phyloP scores from a whole-genome alignment of 2,113 vertebrate species.

The Nymphicus hollandicus region DNA sequence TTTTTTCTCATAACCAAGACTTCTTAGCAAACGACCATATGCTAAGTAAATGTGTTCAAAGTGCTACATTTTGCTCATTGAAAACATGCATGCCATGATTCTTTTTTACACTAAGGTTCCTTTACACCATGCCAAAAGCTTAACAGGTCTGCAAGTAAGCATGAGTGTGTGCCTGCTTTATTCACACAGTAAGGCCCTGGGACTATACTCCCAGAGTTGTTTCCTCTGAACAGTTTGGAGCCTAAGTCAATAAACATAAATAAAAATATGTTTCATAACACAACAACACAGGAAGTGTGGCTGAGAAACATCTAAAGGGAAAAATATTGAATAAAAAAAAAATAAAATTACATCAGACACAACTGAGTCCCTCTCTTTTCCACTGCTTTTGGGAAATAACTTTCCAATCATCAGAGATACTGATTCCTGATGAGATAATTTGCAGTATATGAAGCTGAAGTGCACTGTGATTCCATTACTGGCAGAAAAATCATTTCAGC shows the following conservation, averaged over 20 bases:
- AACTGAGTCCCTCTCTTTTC: neutral
- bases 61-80: conserved; percentile 59
- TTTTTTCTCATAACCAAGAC: conserved; percentile 41
- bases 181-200: neutral
- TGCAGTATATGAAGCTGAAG: neutral
- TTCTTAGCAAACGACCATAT: conserved; percentile 54
- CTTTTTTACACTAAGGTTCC: conserved; percentile 39
- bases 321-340: neutral
- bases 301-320: neutral
- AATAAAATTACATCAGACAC: neutral
- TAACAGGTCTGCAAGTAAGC: conserved; percentile 23
- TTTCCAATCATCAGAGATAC: neutral
- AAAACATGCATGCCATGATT: conserved; percentile 33
- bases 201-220: neutral
- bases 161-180: neutral
- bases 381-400: neutral
- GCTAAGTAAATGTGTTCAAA: conserved; percentile 63
- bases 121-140: conserved; percentile 42
- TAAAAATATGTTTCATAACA: neutral
- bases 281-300: neutral
- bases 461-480: neutral
- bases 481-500: neutral
- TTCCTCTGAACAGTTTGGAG: neutral
- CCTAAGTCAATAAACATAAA: neutral
- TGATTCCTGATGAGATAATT: neutral